Base-by-base conservation (phyloP, 2,888 invertebrate species). In the Drosophila formosana region DNA sequence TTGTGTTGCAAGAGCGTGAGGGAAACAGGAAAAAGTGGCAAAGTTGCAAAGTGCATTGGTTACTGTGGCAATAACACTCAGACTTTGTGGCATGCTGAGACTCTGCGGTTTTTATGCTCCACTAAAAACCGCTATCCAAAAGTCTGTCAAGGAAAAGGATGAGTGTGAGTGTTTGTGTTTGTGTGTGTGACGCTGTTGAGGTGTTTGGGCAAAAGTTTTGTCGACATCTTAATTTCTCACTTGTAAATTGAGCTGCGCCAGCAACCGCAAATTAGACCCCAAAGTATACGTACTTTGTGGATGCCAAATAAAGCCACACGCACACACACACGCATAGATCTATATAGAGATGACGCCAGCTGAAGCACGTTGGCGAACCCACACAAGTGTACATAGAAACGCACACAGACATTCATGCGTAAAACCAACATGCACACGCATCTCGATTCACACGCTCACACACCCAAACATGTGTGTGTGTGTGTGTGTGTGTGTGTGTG, bases 161-260 rank as follows among this genome's bases (percentile, higher is more conserved):
- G 47, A 49, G 41, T 32, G 11, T 26, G 49, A 9, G 37, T 37
- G 50, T 39, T 37, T 18, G 51, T 13, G 47, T 52, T 51, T 58
- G 55, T 57, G 66, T 43, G 64, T 47, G 60, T 28, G 39, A 8
- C 41, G 43, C 52, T 32, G 47, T 55, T 66, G 64, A 85, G 82
- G 86, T 82, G 77, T 82, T 80, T 66, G 69, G 55, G 53, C 65
- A 64, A 82, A 82, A 88, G 72, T 87, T 86, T 76, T 71, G 82
- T 72, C 88, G 85, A 88, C 88, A 84, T 84, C 88, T 84, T 84
- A 88, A 88, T 84, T 84, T 88, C 83, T 85, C 88, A 88, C 83
- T 88, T 85, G 85, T 82, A 84, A 84, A 84, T 88, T 84, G 83
- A 88, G 83, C 86, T 85, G 75, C 76, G 86, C 71, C 86, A 80